Evolutionary conservation across 2,113 vertebrate genomes (phyloP), one percentile per base, ranked within the genome.

Genomic region (Syngnathus scovelli): DNA sequence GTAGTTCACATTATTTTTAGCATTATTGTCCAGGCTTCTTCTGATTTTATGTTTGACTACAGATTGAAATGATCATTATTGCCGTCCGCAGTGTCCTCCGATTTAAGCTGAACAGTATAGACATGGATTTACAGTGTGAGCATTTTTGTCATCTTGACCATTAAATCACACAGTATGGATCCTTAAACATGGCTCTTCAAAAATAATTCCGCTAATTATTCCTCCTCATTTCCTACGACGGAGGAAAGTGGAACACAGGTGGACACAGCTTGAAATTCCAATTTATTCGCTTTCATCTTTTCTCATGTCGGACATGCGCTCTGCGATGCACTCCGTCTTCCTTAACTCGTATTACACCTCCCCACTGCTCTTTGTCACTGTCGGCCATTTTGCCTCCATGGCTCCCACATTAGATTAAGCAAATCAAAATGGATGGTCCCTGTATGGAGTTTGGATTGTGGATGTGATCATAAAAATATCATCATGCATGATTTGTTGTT

Each of bases 351-450:
- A 71, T 74, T 72, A 68, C 77, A 74, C 74, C 41, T 69, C 73
- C n/a, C 61, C n/a, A 23, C 61, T 15, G 76, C 83, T 84, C 79
- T 89, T 85, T 84, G 85, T 88, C 86, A 85, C 81, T 81, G 86
- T 85, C 87, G 83, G 85, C 85, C 85, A 87, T 89, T 86, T 87
- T 84, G 80, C 78, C 79, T 83, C 81, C 70, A 77, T 43, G 21
- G 73, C 75, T 83, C 86, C 72, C 68, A 73, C 84, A 87, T 88
- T 87, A 83, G 85, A 86, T 86, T 88, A 87, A 71, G 75, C 82
- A 79, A 83, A 89, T 89, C 82, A 88, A 88, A 88, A 88, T 88
- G 85, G 86, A 87, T 86, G 80, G 76, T 78, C 71, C 75, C 69
- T 54, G 70, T 78, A 67, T 81, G 70, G 69, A 79, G 76, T 81